A percentile compares a stretch with the other conserved stretches of the same genome.
Conservation (phyloP, 2,888 invertebrate species). For the Anthophora plumipes region DNA sequence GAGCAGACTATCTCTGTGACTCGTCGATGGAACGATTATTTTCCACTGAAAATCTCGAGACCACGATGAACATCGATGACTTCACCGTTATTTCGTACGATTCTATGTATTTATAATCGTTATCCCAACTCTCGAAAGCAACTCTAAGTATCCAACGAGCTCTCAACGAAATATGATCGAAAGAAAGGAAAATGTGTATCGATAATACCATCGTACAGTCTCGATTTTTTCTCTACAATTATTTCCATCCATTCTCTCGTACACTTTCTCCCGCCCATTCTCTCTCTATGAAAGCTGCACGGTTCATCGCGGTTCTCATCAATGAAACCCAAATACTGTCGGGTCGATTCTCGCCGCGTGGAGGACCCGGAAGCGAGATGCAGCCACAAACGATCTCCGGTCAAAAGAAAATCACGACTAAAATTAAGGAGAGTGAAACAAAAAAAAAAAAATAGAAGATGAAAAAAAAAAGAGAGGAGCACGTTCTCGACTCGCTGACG, state of each 20-base stretch:
- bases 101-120: not conserved
- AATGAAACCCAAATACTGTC: slow-evolving; percentile 38
- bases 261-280: slow-evolving; percentile 22
- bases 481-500: slow-evolving; percentile 43
- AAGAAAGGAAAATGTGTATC: not conserved
- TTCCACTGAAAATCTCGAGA: slow-evolving; percentile 27
- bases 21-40: slow-evolving; percentile 19
- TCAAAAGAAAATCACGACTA: slow-evolving; percentile 31
- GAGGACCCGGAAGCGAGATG: slow-evolving; percentile 64
- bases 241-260: slow-evolving; percentile 34
- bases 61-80: not conserved
- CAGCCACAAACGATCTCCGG: slow-evolving; percentile 59
- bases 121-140: not conserved
- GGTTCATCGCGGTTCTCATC: slow-evolving; percentile 38
- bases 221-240: slow-evolving; percentile 30
- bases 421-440: not conserved
- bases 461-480: not conserved
- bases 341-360: slow-evolving; percentile 53
- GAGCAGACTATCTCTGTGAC: slow-evolving; percentile 51
- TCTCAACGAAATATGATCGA: not conserved
- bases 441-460: no score
- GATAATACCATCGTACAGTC: not conserved
- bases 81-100: no score
- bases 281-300: slow-evolving; percentile 49
- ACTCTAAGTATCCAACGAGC: not conserved